These are phyloP conservation scores for Leucophenga varia DNA, from an alignment of 1,140 invertebrate genomes.

Conservation along the genomic window DNA sequence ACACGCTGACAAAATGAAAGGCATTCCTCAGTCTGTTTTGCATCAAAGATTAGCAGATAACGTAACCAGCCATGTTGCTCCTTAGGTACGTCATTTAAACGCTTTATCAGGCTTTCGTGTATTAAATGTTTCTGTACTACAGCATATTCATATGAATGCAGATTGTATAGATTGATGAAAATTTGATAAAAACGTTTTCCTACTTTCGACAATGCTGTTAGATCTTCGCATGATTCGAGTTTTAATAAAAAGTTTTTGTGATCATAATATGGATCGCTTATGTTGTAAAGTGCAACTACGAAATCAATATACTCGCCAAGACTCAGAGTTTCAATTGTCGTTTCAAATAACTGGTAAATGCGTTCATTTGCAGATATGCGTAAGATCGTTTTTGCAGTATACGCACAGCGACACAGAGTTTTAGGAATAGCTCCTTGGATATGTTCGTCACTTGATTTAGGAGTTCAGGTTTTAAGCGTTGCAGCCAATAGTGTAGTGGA, in stretches of 20 bases:
- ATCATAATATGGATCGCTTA: constrained; percentile 21
- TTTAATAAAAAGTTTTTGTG: constrained; percentile 16
- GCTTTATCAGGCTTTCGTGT: constrained; percentile 11
- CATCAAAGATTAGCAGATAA: constrained; percentile 18
- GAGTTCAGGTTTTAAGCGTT: constrained; percentile 8
- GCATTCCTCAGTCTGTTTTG: background rate
- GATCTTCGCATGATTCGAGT: constrained; percentile 12
- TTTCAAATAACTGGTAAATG: constrained; percentile 20
- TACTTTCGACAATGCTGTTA: constrained; percentile 9
- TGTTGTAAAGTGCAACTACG: constrained; percentile 34
- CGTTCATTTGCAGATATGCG: constrained; percentile 6
- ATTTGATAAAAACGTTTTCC: constrained; percentile 31
- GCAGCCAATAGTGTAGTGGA: constrained; percentile 34
- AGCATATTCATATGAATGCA: background rate
- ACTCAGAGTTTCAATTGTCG: constrained; percentile 5
- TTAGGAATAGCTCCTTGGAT: constrained; percentile 18
- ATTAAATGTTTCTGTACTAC: too few relatives aligned
- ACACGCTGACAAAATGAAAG: constrained; percentile 18
- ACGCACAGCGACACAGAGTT: constrained; percentile 29
- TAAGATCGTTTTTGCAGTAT: constrained; percentile 26
- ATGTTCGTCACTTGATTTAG: too few relatives aligned
- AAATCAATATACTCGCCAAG: constrained; percentile 34
- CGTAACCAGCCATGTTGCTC: constrained; percentile 33
- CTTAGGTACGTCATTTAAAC: constrained; percentile 14
- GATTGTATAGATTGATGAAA: background rate